phyloP scores from a whole-genome alignment of 1,140 invertebrate species.

The Zelostemma sp. region DNA sequence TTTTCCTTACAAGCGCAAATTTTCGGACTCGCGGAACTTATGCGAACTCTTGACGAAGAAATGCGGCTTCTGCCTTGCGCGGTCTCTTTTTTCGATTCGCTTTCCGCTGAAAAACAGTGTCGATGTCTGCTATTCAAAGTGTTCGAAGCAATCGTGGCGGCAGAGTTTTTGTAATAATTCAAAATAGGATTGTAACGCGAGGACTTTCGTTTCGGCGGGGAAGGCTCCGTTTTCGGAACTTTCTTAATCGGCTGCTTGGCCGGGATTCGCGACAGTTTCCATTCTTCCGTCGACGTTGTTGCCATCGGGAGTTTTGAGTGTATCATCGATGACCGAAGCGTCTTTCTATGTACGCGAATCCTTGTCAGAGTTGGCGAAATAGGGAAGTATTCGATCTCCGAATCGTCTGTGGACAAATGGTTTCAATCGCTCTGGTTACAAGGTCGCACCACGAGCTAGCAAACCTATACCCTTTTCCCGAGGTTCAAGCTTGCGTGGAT shows the following conservation, averaged over 20 bases:
- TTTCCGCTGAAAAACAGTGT: slow-evolving; percentile 71
- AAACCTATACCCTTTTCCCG: slow-evolving; percentile 55
- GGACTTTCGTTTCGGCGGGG: slow-evolving; percentile 79
- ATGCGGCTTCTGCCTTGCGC: slow-evolving; percentile 20
- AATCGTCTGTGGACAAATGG: slow-evolving; percentile 75
- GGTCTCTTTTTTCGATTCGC: slow-evolving; percentile 47
- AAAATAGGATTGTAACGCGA: slow-evolving; percentile 80
- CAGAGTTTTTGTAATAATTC: slow-evolving; percentile 73
- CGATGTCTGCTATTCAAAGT: slow-evolving; percentile 67
- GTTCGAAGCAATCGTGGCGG: slow-evolving; percentile 26
- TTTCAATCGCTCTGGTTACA: slow-evolving; percentile 49
- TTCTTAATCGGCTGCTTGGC: background rate
- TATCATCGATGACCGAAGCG: slow-evolving; percentile 48
- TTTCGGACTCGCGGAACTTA: slow-evolving; percentile 20
- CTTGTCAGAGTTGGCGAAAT: slow-evolving; percentile 83
- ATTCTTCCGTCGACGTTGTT: slow-evolving; percentile 13
- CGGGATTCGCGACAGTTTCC: slow-evolving; percentile 8
- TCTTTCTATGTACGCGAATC: slow-evolving; percentile 81
- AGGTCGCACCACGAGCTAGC: slow-evolving; percentile 16
- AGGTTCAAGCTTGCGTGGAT: slow-evolving; percentile 48
- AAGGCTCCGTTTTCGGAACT: slow-evolving; percentile 63
- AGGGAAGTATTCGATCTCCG: slow-evolving; percentile 84
- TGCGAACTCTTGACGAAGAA: slow-evolving; percentile 27
- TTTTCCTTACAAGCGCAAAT: slow-evolving; percentile 28
- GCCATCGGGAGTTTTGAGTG: slow-evolving; percentile 41